These are phyloP conservation scores for Drosophila arawakana DNA, from an alignment of 1,140 invertebrate species.

Conservation along the genomic window DNA sequence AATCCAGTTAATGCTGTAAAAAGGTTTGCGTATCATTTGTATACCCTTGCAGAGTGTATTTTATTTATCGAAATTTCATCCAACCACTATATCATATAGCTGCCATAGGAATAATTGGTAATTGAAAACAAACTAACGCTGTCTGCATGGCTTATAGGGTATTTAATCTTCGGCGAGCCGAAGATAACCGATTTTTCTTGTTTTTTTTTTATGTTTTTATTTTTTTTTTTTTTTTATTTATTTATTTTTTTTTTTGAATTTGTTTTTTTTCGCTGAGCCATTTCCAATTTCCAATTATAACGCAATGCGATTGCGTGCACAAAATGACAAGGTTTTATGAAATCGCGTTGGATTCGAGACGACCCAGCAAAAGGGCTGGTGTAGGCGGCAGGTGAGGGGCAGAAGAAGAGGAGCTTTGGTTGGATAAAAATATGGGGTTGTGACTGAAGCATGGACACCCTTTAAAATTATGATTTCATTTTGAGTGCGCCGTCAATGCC, in stretches of 20 bases:
- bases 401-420: neutral
- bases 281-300: conserved; percentile 81
- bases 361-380: neutral
- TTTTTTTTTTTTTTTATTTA: conserved; percentile 14
- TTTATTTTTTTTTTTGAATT: neutral
- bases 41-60: no score
- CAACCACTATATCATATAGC: no score
- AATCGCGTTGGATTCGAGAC: conserved; percentile 61
- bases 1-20: neutral
- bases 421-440: neutral
- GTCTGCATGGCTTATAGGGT: no score
- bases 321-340: conserved; percentile 79
- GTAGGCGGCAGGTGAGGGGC: neutral
- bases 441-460: conserved; percentile 11
- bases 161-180: no score
- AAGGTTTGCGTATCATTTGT: neutral
- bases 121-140: no score
- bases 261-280: conserved; percentile 53
- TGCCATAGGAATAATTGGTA: no score
- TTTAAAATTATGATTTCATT: conserved; percentile 77
- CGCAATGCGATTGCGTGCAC: conserved; percentile 76
- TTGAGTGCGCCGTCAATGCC: conserved; percentile 24
- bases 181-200: no score
- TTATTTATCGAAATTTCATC: no score
- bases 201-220: neutral